phyloP scores from a whole-genome alignment of 2,888 invertebrate genomes.

The Amblyjoppa fuscipennis region DNA sequence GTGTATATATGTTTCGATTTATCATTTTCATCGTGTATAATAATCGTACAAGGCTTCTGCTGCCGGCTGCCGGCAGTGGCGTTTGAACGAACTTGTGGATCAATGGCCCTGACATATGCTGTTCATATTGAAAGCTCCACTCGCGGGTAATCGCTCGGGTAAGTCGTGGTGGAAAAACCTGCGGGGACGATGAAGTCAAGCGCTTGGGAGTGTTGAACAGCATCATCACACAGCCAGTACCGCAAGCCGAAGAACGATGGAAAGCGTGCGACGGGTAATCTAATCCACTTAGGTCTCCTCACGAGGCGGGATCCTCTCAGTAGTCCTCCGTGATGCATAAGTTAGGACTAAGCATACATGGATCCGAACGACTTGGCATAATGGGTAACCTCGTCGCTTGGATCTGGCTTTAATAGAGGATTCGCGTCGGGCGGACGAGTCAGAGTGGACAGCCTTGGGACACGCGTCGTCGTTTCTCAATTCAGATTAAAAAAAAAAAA shows the following conservation, averaged over 20 bases:
- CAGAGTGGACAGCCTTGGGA: constrained; percentile 18
- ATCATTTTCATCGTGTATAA: constrained; percentile 26
- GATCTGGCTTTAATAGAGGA: constrained; percentile 60
- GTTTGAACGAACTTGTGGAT: constrained; percentile 10
- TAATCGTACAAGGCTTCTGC: constrained; percentile 17
- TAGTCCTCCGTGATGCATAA: constrained; percentile 29
- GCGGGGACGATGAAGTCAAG: neutral
- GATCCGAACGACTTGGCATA: constrained; percentile 52
- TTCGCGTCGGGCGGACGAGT: constrained; percentile 28
- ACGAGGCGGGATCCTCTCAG: constrained; percentile 19
- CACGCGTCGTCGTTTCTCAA: constrained; percentile 23
- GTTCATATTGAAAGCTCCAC: constrained; percentile 1
- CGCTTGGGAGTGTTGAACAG: constrained; percentile 17
- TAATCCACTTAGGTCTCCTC: constrained; percentile 60
- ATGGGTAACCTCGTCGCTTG: constrained; percentile 52
- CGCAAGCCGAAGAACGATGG: constrained; percentile 39
- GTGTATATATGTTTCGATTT: neutral
- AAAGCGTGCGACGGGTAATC: constrained; percentile 51
- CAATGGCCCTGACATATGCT: neutral
- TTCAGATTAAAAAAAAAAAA: constrained; percentile 9
- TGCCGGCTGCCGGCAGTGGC: neutral
- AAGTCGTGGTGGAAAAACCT: constrained; percentile 26
- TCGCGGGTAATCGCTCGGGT: neutral
- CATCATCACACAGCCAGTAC: constrained; percentile 16
- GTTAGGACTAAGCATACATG: constrained; percentile 41